These are phyloP conservation scores for Petromus typicus DNA, from an alignment of 2,113 vertebrate genomes.

Conservation along the genomic window DNA sequence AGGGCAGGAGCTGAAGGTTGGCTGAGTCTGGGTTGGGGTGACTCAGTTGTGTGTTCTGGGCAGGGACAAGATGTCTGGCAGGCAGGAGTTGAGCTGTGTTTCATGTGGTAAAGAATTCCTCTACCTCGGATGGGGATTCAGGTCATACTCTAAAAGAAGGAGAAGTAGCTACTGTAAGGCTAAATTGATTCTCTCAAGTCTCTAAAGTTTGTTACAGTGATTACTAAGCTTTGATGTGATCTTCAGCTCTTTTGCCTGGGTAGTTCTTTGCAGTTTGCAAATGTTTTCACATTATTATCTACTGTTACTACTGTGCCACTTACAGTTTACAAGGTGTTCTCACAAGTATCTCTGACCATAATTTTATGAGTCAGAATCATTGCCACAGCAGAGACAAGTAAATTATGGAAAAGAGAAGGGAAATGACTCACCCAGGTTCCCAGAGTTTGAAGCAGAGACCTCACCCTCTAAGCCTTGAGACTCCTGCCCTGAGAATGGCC, in stretches of 20 bases:
- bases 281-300: neutral
- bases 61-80: accelerated
- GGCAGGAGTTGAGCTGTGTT: neutral
- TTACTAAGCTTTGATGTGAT: neutral
- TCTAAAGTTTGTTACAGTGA: neutral
- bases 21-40: neutral
- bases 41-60: neutral
- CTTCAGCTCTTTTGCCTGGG: neutral
- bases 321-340: neutral
- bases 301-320: neutral
- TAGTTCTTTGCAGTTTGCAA: neutral
- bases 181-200: neutral
- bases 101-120: neutral
- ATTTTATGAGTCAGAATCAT: neutral
- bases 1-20: neutral
- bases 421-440: neutral
- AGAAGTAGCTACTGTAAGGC: neutral
- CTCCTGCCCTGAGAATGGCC: neutral
- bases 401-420: neutral
- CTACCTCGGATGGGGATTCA: neutral
- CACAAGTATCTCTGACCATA: neutral
- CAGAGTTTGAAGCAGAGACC: neutral
- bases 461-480: neutral
- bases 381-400: neutral
- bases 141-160: neutral